A percentile compares a stretch with the other conserved stretches of the same genome.
Evolutionary conservation across 23 tunicate species (phyloP).

Genomic region (Aplidium turbinatum): DNA sequence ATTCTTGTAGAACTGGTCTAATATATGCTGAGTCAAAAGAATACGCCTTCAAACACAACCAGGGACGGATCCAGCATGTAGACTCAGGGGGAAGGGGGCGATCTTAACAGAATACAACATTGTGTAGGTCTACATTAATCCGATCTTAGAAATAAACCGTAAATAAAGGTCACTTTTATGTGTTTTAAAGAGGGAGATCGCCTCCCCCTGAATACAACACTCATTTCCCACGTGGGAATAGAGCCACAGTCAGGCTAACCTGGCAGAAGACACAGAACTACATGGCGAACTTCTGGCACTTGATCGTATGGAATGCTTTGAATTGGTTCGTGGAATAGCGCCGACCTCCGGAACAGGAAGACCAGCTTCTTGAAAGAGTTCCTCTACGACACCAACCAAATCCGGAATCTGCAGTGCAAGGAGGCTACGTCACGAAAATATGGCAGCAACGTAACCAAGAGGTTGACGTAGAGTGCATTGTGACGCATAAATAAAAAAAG

Average conservation of each 20-base stretch:
- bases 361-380: slow-evolving; percentile 62
- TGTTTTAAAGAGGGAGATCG: too few relatives aligned
- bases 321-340: slow-evolving; percentile 28
- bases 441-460: not conserved
- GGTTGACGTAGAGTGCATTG: not conserved
- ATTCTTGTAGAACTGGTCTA: too few relatives aligned
- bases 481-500: too few relatives aligned
- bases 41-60: not conserved
- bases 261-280: slow-evolving; percentile 55
- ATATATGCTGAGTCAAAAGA: not conserved
- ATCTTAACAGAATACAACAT: too few relatives aligned
- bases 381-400: slow-evolving; percentile 26
- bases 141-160: too few relatives aligned
- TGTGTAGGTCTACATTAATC: too few relatives aligned
- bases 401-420: slow-evolving; percentile 45
- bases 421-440: not conserved
- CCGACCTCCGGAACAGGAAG: slow-evolving; percentile 39
- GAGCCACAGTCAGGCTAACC: too few relatives aligned
- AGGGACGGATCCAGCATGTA: not conserved
- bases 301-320: slow-evolving; percentile 54
- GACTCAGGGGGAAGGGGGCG: too few relatives aligned
- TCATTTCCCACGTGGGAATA: too few relatives aligned
- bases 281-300: slow-evolving; percentile 72
- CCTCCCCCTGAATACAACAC: too few relatives aligned
- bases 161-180: too few relatives aligned